phyloP scores from a whole-genome alignment of 2,113 vertebrate genomes.

The Zootoca vivipara region DNA sequence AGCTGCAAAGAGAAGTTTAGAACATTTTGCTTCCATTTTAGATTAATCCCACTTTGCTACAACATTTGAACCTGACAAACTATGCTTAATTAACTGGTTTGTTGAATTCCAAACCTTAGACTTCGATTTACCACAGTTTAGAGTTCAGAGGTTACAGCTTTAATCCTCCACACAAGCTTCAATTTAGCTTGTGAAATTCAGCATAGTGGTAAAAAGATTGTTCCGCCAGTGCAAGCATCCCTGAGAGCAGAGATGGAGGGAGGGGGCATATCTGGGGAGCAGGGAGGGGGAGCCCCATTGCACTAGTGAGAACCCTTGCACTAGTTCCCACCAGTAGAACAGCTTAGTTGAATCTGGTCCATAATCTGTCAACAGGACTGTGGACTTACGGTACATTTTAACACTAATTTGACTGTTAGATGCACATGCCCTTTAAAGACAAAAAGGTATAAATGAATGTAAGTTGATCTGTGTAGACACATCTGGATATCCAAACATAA shows the following conservation, averaged over 20 bases:
- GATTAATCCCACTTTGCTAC: neutral
- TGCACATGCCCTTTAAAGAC: neutral
- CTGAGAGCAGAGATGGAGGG: no score
- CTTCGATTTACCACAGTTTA: no score
- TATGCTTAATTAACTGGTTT: neutral
- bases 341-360: no score
- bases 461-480: accelerated
- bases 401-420: neutral
- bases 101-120: neutral
- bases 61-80: neutral
- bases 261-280: no score
- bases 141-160: neutral
- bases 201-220: no score
- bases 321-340: no score
- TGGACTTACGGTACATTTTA: neutral
- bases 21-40: neutral
- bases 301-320: no score
- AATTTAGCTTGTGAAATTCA: neutral
- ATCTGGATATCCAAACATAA: neutral
- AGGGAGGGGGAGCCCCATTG: no score
- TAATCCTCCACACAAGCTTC: neutral
- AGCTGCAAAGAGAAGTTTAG: neutral
- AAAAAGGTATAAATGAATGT: accelerated
- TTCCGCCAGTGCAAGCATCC: no score
- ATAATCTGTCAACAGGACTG: neutral